A percentile compares a stretch with the other conserved stretches of the same genome.
Conservation (phyloP, 2,888 invertebrate species). For the Argyresthia goedartella region DNA sequence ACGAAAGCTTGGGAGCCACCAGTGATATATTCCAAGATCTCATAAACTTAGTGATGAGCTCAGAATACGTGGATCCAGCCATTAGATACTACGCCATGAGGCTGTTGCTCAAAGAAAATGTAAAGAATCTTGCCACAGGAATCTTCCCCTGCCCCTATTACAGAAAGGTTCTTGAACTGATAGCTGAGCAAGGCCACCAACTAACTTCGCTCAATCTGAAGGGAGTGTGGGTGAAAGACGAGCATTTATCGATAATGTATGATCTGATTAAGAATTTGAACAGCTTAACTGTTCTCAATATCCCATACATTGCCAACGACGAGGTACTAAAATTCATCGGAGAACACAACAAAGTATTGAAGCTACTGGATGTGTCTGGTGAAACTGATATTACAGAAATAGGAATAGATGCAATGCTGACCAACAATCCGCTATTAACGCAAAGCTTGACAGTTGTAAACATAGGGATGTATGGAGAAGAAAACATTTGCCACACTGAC, state of each 20-base stretch:
- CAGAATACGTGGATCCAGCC: slow-evolving; percentile 76
- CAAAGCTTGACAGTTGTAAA: slow-evolving; percentile 73
- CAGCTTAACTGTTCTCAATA: slow-evolving; percentile 73
- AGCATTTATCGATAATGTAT: slow-evolving; percentile 74
- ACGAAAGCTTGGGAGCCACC: slow-evolving; percentile 73
- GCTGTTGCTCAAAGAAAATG: slow-evolving; percentile 74
- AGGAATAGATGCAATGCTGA: slow-evolving; percentile 71
- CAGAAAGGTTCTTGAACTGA: slow-evolving; percentile 75
- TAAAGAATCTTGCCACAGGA: slow-evolving; percentile 75
- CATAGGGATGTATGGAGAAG: slow-evolving; percentile 79
- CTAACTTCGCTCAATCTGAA: slow-evolving; percentile 76
- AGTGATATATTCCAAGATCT: slow-evolving; percentile 79
- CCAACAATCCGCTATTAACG: slow-evolving; percentile 61
- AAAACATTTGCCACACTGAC: slow-evolving; percentile 75
- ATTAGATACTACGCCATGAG: slow-evolving; percentile 76
- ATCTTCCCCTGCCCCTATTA: slow-evolving; percentile 81
- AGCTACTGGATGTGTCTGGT: slow-evolving; percentile 76
- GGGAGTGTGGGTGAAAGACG: slow-evolving; percentile 81
- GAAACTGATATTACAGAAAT: slow-evolving; percentile 77
- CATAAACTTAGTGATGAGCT: slow-evolving; percentile 73
- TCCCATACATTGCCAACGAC: slow-evolving; percentile 80
- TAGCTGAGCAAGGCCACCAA: slow-evolving; percentile 74
- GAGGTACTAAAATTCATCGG: slow-evolving; percentile 73
- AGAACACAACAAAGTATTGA: slow-evolving; percentile 66
- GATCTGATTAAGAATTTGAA: slow-evolving; percentile 70